phyloP scores from a whole-genome alignment of 2,888 invertebrate species.

The Aphodius sticticus region DNA sequence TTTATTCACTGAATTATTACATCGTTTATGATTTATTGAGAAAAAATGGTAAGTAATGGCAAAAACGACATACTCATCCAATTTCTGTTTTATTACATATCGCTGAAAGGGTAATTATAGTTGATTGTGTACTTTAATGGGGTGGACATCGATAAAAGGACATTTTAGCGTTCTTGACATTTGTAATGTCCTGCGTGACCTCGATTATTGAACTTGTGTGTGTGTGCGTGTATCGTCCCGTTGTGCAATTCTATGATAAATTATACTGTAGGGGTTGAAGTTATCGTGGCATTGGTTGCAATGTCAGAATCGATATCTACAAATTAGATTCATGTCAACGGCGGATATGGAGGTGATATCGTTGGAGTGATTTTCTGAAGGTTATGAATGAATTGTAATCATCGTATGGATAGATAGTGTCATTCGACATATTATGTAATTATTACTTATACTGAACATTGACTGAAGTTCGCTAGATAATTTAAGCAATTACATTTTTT shows the following conservation, averaged over 20 bases:
- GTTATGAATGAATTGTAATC: background rate
- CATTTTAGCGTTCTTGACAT: background rate
- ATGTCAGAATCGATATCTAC: background rate
- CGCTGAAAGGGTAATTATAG: background rate
- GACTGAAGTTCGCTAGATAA: too few relatives aligned
- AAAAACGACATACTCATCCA: background rate
- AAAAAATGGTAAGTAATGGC: background rate
- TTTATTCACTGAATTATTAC: background rate
- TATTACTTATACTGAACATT: too few relatives aligned
- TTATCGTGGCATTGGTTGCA: background rate
- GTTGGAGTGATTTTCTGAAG: background rate
- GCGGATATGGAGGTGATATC: background rate
- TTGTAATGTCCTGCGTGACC: background rate
- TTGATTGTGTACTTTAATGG: background rate
- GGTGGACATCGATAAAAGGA: background rate
- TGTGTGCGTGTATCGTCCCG: background rate
- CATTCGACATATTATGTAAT: background rate
- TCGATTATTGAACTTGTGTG: background rate
- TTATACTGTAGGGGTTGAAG: background rate
- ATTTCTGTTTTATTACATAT: background rate
- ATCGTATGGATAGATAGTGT: background rate
- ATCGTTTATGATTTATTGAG: background rate
- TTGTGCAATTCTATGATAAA: too few relatives aligned
- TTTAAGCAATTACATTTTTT: too few relatives aligned
- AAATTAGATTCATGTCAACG: background rate